Evolutionary conservation across 2,113 vertebrate genomes (phyloP), one percentile per base, ranked within the genome.

Genomic region (Daphoenositta chrysoptera): DNA sequence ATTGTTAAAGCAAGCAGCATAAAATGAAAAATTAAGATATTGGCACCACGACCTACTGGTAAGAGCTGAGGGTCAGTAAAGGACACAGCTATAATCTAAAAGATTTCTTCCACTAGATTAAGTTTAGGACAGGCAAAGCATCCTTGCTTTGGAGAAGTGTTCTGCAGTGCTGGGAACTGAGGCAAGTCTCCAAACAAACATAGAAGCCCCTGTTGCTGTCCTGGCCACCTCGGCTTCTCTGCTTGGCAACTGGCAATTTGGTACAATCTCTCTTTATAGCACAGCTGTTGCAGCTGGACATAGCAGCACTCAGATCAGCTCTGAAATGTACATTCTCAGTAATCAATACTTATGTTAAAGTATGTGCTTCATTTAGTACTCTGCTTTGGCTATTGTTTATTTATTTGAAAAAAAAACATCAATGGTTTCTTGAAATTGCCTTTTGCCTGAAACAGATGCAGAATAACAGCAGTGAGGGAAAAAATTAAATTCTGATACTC

Each of bases 11-110:
- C 87, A 94, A 91, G 87, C 61, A 91, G 87, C 91, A 91, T 75
- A 92, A 95, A 96, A 92, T 93, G 86, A 96, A 95, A 93, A 96
- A 95, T 95, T 76, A 94, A 96, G 93, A 91, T 87, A 79, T 13
- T 96, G 91, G 93, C 93, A 93, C 72, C n/a, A 39, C 83, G n/a
- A 70, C 66, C 70, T 87, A 23, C 76, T 82, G 91, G 83, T 94
- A 95, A 66, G 86, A 95, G 84, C 86, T 53, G 82, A 84, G 91
- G 84, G 94, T 94, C 94, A 79, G 84, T 76, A 89, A 89, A 89
- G 91, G 92, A 94, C 76, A 57, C 4, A n/a, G 64, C 83, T 77
- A 93, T 95, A 85, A 96, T 95, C 91, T 94, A 77, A 75, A 89
- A 81, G 83, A 89, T 96, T 95, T 94, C 93, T 96, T 94, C 95